phyloP scores from a whole-genome alignment of 2,888 invertebrate genomes.

The Tetragonula carbonaria region DNA sequence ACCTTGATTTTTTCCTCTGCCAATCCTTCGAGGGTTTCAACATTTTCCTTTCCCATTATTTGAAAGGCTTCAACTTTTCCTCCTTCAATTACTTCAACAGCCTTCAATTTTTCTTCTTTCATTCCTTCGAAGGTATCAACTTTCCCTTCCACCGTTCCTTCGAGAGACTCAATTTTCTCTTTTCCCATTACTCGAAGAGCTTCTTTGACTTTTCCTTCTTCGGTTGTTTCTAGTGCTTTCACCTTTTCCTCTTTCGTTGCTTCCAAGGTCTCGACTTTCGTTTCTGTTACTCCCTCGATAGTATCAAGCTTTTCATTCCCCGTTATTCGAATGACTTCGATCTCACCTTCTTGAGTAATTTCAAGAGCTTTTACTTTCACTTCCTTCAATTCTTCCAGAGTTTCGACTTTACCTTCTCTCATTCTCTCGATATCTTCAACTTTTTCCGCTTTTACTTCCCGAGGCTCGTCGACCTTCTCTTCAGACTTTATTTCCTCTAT shows the following conservation, averaged over 20 bases:
- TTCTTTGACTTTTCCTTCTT: not conserved
- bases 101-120: not conserved
- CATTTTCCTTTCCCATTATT: not conserved
- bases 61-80: not conserved
- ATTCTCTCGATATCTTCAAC: not conserved
- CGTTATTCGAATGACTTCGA: not conserved
- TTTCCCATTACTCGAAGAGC: not conserved
- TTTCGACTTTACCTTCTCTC: not conserved
- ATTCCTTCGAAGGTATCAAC: not conserved
- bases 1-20: not conserved
- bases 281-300: accelerated
- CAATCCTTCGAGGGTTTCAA: accelerated
- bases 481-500: not conserved
- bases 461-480: not conserved
- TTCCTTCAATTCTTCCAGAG: not conserved
- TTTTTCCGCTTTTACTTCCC: not conserved
- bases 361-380: not conserved
- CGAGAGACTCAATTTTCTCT: not conserved
- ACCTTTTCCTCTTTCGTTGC: not conserved
- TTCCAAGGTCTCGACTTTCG: not conserved
- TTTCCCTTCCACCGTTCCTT: not conserved
- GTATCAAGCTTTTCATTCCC: not conserved
- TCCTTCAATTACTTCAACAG: not conserved
- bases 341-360: not conserved
- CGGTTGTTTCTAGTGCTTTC: no score